Conservation (phyloP, 2,113 vertebrate species). For the Pachypanchax playfairii region DNA sequence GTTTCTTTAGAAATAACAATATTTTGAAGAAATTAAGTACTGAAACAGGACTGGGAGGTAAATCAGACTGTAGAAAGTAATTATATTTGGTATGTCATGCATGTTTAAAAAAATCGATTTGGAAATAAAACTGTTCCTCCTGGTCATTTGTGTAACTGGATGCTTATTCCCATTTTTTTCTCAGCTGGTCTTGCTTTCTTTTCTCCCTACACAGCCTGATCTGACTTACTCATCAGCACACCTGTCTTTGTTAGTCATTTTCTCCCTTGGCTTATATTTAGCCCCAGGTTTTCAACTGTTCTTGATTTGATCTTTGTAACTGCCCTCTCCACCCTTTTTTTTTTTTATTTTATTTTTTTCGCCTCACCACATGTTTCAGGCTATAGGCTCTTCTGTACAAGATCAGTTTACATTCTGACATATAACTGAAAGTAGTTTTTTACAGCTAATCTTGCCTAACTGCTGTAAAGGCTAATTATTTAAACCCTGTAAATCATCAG, state of each 20-base stretch:
- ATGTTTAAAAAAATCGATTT: neutral
- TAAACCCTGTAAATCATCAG: neutral
- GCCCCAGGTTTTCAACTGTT: neutral
- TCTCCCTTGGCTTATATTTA: neutral
- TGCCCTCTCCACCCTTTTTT: too few relatives aligned
- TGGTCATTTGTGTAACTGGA: neutral
- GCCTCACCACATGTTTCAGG: too few relatives aligned
- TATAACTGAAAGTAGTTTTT: neutral
- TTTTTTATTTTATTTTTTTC: too few relatives aligned
- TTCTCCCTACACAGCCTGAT: neutral
- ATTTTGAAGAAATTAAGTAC: conserved; percentile 22
- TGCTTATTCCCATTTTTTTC: neutral
- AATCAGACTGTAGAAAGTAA: conserved; percentile 31
- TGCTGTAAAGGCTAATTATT: neutral
- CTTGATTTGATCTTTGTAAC: neutral
- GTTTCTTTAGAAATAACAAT: conserved; percentile 40
- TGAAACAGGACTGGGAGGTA: conserved; percentile 25
- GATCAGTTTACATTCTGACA: neutral
- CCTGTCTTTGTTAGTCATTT: neutral
- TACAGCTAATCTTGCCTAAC: neutral
- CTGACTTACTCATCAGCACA: neutral
- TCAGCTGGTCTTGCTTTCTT: neutral
- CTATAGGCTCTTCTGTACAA: neutral
- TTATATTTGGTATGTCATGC: neutral
- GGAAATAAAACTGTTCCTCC: neutral